phyloP scores from a whole-genome alignment of 2,797 vertebrate species.

The Macropus fuliginosus region DNA sequence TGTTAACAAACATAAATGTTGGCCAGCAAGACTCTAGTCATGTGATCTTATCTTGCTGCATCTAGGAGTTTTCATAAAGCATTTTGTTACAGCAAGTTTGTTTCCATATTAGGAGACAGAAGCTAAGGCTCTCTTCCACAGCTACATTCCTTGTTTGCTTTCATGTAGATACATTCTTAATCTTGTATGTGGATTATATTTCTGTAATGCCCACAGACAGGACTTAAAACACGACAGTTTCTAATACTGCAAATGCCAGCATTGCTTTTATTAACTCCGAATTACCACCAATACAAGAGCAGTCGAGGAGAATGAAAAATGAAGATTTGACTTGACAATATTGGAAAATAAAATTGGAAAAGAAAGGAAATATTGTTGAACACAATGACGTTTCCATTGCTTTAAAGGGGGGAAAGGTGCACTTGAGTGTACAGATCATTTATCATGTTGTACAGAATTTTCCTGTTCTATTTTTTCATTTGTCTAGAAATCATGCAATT shows the following conservation, averaged over 20 bases:
- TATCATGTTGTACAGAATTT: conserved; percentile 61
- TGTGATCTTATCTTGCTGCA: background rate
- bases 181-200: background rate
- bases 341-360: conserved; percentile 45
- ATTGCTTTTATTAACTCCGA: background rate
- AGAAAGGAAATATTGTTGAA: background rate
- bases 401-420: conserved; percentile 52
- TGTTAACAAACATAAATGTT: background rate
- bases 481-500: conserved; percentile 68
- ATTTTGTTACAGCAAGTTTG: background rate
- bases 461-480: conserved; percentile 61
- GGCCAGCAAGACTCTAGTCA: background rate
- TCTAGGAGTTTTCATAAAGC: conserved; percentile 38
- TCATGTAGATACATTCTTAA: background rate
- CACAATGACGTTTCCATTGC: background rate
- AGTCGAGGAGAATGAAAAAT: conserved; percentile 51
- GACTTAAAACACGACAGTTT: conserved; percentile 18
- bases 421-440: conserved; percentile 22
- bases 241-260: conserved; percentile 40
- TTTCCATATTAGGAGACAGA: background rate
- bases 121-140: background rate
- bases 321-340: conserved; percentile 2
- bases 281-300: background rate
- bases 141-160: conserved; percentile 23
- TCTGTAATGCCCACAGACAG: background rate